A percentile compares a stretch with the other conserved stretches of the same genome.
Evolutionary conservation across 2,888 invertebrate species (phyloP).

Genomic region (Drosophila tripunctata): DNA sequence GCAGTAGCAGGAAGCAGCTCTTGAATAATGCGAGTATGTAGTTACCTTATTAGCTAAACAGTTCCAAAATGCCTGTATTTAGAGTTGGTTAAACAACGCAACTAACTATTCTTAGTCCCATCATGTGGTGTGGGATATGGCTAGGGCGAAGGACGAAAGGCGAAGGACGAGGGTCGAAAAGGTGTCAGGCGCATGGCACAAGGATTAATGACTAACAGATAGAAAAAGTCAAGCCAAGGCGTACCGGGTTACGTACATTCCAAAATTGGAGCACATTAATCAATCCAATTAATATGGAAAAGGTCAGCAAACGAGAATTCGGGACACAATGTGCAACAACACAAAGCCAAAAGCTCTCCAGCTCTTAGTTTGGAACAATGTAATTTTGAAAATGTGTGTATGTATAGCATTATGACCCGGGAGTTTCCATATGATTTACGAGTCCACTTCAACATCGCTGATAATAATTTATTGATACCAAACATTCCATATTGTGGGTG

Average conservation of each 20-base stretch:
- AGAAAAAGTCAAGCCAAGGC: constrained; percentile 22
- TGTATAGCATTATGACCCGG: neutral
- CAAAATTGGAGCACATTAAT: constrained; percentile 71
- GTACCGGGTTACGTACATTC: constrained; percentile 59
- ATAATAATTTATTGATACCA: constrained; percentile 76
- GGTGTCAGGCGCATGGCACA: constrained; percentile 11
- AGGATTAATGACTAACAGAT: constrained; percentile 51
- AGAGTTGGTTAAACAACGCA: constrained; percentile 1
- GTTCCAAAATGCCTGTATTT: constrained; percentile 29
- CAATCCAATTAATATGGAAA: constrained; percentile 68
- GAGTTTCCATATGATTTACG: constrained; percentile 68
- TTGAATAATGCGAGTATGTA: neutral
- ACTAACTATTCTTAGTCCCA: too few species aligned
- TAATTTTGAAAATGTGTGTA: constrained; percentile 51
- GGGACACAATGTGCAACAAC: too few species aligned
- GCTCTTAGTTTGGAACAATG: constrained; percentile 16
- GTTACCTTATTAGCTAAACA: constrained; percentile 37
- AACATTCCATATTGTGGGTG: constrained; percentile 45
- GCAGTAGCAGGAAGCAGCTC: neutral
- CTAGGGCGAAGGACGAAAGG: neutral
- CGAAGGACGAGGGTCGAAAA: constrained; percentile 20
- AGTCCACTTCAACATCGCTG: constrained; percentile 46
- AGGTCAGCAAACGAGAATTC: constrained; percentile 8
- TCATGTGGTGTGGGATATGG: too few species aligned
- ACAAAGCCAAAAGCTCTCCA: neutral